Percentiles rank a stretch among this genome's conserved stretches.
Evolutionary conservation across 2,888 invertebrate genomes (phyloP).

Genomic region (Tholera decimalis): DNA sequence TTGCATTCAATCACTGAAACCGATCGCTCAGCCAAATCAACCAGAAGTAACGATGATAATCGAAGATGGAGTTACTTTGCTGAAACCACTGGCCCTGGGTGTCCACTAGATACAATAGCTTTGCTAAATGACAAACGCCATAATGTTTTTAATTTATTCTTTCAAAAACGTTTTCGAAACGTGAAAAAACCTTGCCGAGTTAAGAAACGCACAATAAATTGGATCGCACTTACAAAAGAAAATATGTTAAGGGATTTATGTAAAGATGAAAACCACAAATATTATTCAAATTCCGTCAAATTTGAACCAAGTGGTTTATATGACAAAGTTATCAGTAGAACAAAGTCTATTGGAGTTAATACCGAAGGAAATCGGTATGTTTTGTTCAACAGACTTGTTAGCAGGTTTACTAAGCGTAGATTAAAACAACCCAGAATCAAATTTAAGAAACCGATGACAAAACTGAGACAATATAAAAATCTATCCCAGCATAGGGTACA

Average conservation of each 20-base stretch:
- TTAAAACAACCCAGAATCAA: slow-evolving; percentile 1
- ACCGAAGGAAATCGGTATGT: slow-evolving; percentile 36
- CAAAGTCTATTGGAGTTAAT: slow-evolving; percentile 47
- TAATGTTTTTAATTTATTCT: neutral
- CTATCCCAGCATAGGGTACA: neutral
- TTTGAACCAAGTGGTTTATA: slow-evolving; percentile 8
- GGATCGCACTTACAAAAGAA: slow-evolving; percentile 23
- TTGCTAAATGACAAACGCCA: neutral
- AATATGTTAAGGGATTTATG: neutral
- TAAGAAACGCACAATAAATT: slow-evolving; percentile 36
- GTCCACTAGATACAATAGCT: slow-evolving; percentile 17
- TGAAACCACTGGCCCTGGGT: neutral
- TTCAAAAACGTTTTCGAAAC: slow-evolving; percentile 21
- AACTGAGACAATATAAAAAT: neutral
- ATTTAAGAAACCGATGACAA: slow-evolving; percentile 6
- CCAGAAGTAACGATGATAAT: neutral
- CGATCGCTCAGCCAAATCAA: neutral
- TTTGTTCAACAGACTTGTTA: slow-evolving; percentile 29
- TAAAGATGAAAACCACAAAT: slow-evolving; percentile 1
- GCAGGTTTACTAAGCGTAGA: slow-evolving; percentile 34
- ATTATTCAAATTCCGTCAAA: slow-evolving; percentile 19
- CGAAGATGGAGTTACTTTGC: slow-evolving; percentile 37
- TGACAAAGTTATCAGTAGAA: slow-evolving; percentile 9
- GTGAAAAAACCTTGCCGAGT: slow-evolving; percentile 17
- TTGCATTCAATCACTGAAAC: slow-evolving; percentile 10